Percentiles rank a stretch among this genome's conserved stretches.
phyloP scores from a whole-genome alignment of 2,888 invertebrate species.

The Cancer borealis region DNA sequence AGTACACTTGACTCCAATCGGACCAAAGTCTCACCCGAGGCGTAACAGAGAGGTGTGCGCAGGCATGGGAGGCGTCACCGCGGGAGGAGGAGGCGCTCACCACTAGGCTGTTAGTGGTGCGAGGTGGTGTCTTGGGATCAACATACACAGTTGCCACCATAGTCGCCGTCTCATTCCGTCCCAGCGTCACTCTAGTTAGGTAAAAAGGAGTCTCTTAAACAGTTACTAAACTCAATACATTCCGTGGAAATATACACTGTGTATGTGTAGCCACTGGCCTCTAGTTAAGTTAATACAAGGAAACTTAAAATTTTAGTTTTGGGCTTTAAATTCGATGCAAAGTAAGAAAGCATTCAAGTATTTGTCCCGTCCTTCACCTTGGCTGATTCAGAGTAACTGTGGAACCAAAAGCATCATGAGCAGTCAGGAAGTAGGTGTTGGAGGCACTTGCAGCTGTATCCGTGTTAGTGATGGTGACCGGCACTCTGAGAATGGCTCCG shows the following conservation, averaged over 20 bases:
- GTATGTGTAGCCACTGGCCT: neutral
- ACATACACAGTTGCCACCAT: conserved; percentile 26
- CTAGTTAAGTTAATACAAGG: neutral
- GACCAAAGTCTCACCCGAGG: conserved; percentile 43
- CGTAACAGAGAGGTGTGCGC: conserved; percentile 58
- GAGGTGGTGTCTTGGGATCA: conserved; percentile 22
- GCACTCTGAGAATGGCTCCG: conserved; percentile 51
- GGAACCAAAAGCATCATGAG: conserved; percentile 57
- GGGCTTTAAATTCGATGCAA: neutral
- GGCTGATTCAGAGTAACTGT: conserved; percentile 29
- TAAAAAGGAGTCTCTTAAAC: too few relatives aligned
- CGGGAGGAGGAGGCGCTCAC: conserved; percentile 55
- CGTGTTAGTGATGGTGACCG: conserved; percentile 59
- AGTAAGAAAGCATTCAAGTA: neutral
- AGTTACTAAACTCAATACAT: neutral
- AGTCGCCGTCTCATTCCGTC: conserved; percentile 53
- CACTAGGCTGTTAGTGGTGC: conserved; percentile 51
- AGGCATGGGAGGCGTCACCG: conserved; percentile 53
- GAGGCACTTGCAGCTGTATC: neutral
- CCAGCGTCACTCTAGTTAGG: conserved; percentile 53
- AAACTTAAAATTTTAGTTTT: neutral
- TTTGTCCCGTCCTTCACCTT: conserved; percentile 10
- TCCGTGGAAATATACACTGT: neutral
- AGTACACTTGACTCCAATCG: neutral
- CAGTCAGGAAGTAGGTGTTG: conserved; percentile 64